A percentile compares a stretch with the other conserved stretches of the same genome.
These are phyloP conservation scores for Venustaconcha ellipsiformis DNA, from an alignment of 1,140 invertebrate species.

Conservation along the genomic window DNA sequence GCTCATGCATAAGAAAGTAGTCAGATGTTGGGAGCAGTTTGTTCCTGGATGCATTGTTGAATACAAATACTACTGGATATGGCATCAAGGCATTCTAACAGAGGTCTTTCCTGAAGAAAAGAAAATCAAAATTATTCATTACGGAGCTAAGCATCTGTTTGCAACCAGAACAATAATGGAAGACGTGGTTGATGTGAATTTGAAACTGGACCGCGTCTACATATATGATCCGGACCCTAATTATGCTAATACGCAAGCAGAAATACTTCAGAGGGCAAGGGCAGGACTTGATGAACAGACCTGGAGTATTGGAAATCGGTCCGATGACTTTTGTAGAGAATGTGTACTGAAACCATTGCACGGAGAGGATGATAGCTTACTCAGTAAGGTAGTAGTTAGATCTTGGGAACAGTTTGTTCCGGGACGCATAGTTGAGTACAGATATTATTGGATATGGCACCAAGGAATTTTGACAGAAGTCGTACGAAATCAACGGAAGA, in stretches of 20 bases:
- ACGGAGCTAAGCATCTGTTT: slow-evolving; percentile 20
- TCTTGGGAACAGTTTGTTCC: too few relatives aligned
- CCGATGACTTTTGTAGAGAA: slow-evolving; percentile 14
- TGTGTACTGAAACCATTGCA: slow-evolving; percentile 2
- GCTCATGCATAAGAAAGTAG: slow-evolving; percentile 4
- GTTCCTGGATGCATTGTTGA: slow-evolving; percentile 12
- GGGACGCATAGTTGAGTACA: too few relatives aligned
- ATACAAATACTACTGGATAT: slow-evolving; percentile 15
- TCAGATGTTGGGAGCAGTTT: slow-evolving; percentile 9
- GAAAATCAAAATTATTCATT: slow-evolving; percentile 26
- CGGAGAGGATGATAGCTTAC: too few relatives aligned
- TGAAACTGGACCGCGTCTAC: slow-evolving; percentile 3
- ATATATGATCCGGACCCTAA: slow-evolving; percentile 8
- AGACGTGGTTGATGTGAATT: slow-evolving; percentile 8
- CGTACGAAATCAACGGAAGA: slow-evolving; percentile 7
- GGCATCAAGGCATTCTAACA: slow-evolving; percentile 25
- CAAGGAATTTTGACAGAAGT: not conserved
- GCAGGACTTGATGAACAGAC: slow-evolving; percentile 8
- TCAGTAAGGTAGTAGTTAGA: too few relatives aligned
- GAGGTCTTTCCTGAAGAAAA: slow-evolving; percentile 2
- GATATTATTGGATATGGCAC: too few relatives aligned
- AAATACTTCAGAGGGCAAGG: not conserved
- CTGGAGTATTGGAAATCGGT: slow-evolving; percentile 3
- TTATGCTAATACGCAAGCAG: not conserved
- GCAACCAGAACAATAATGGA: slow-evolving; percentile 22